These are phyloP conservation scores for Chondrilla cf. caribensis DNA, from an alignment of 37 sponge, comb jelly and placozoan species.

Conservation along the genomic window DNA sequence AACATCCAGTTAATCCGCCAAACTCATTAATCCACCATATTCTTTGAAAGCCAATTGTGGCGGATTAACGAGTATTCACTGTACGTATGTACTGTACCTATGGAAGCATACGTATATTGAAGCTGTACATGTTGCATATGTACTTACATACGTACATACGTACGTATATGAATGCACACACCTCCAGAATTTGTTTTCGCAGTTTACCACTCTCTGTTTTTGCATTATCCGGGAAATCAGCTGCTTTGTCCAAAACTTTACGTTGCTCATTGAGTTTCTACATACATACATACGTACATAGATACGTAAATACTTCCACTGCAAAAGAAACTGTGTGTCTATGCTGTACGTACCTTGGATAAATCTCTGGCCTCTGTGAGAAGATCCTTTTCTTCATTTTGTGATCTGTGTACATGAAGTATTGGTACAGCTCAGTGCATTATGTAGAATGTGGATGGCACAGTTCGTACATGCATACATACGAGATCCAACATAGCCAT, in stretches of 20 bases:
- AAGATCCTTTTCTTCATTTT: slow-evolving; percentile 45
- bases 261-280: slow-evolving; percentile 37
- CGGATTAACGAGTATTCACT: no score
- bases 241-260: slow-evolving; percentile 49
- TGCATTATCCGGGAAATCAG: slow-evolving; percentile 65
- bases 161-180: background rate
- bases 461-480: no score
- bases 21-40: no score
- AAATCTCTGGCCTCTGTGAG: slow-evolving; percentile 48
- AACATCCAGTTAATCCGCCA: no score
- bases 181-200: slow-evolving; percentile 57
- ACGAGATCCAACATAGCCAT: no score
- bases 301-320: background rate
- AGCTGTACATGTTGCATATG: no score
- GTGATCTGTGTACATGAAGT: slow-evolving; percentile 48
- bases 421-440: no score
- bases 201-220: slow-evolving; percentile 43
- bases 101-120: background rate
- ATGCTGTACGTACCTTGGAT: slow-evolving; percentile 30
- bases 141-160: no score
- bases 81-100: background rate
- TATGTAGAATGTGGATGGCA: no score
- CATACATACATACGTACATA: background rate
- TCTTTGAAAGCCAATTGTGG: no score
- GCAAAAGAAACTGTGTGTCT: background rate